A percentile compares a stretch with the other conserved stretches of the same genome.
Evolutionary conservation across 1,140 invertebrate species (phyloP).

Genomic region (Idris sp.): DNA sequence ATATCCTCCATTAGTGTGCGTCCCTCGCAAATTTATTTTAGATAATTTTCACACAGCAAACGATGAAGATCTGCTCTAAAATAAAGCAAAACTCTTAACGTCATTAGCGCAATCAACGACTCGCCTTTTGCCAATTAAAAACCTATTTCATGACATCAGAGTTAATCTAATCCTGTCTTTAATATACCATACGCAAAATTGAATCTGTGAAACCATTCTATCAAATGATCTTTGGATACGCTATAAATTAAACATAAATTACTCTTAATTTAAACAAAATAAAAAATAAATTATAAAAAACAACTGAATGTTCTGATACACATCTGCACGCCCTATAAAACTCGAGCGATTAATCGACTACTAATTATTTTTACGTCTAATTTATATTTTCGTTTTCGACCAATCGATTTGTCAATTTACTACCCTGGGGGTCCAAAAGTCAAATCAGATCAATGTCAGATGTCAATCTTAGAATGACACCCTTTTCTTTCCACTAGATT

Average conservation of each 20-base stretch:
- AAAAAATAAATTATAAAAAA: no score
- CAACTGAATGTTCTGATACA: no score
- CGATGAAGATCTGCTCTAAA: conserved; percentile 6
- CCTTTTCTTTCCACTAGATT: conserved; percentile 46
- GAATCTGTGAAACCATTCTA: conserved; percentile 7
- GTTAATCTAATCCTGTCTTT: conserved; percentile 19
- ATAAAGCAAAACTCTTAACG: conserved; percentile 15
- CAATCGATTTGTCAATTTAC: conserved; percentile 18
- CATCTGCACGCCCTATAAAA: no score
- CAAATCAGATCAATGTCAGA: conserved; percentile 30
- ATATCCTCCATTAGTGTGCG: conserved; percentile 15
- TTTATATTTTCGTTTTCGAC: no score
- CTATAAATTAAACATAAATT: no score
- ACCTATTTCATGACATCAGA: conserved; percentile 28
- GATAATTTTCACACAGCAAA: conserved; percentile 10
- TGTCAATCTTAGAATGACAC: conserved; percentile 33
- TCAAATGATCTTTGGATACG: no score
- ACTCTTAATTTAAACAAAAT: no score
- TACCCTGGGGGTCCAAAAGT: conserved; percentile 3
- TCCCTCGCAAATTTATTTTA: conserved; percentile 22
- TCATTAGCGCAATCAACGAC: conserved; percentile 29
- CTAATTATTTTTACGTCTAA: no score
- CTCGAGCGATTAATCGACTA: no score
- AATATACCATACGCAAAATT: conserved; percentile 32
- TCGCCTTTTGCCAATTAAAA: conserved; percentile 41